Evolutionary conservation across 2,888 invertebrate genomes (phyloP).

Genomic region (Epinotia ramella): DNA sequence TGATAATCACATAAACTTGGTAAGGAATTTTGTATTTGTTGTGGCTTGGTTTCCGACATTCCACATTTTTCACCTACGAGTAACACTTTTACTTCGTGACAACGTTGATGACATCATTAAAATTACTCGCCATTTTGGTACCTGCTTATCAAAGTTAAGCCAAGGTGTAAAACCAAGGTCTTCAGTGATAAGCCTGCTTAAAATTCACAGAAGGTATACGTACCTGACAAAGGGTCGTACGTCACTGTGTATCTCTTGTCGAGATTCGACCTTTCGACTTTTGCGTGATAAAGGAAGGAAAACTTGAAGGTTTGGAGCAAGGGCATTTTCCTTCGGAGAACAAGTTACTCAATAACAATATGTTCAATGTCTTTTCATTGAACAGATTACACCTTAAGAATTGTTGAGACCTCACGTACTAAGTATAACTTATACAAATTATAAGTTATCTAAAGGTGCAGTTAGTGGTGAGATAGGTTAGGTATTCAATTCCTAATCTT

Average conservation of each 20-base stretch:
- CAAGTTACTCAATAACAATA: background rate
- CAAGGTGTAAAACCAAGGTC: slow-evolving; percentile 1
- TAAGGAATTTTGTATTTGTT: too few relatives aligned
- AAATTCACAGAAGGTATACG: background rate
- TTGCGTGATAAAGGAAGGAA: background rate
- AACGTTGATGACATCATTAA: background rate
- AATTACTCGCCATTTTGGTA: background rate
- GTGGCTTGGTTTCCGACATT: too few relatives aligned
- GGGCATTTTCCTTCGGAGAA: slow-evolving; percentile 2
- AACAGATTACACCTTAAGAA: background rate
- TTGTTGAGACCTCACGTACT: too few relatives aligned
- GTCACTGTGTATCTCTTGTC: background rate
- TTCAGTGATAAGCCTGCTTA: background rate
- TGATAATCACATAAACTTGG: too few relatives aligned
- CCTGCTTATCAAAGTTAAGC: background rate
- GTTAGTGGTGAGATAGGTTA: too few relatives aligned
- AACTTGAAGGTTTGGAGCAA: background rate
- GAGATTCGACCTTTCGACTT: background rate
- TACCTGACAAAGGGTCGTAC: background rate
- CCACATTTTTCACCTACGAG: too few relatives aligned
- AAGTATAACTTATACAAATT: too few relatives aligned
- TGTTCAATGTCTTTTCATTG: background rate
- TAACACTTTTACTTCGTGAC: background rate
- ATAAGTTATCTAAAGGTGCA: too few relatives aligned
- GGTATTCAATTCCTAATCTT: too few relatives aligned